phyloP scores from a whole-genome alignment of 2,888 invertebrate species.

The Nephrotoma appendiculata region DNA sequence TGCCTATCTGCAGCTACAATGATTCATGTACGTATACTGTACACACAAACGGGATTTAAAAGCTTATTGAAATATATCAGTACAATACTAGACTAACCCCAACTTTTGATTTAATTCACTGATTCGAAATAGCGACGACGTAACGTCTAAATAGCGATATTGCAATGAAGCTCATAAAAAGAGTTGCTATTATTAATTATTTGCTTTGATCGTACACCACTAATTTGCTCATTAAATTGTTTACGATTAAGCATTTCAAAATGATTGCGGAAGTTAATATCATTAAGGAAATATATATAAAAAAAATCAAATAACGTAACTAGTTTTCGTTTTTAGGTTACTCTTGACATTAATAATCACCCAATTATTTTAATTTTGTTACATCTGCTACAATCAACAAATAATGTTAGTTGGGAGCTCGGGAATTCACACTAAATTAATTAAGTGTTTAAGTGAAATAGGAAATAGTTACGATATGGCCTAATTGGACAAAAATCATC shows the following conservation, averaged over 20 bases:
- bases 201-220: background rate
- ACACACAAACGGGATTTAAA: background rate
- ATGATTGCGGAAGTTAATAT: background rate
- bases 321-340: background rate
- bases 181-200: background rate
- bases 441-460: no score
- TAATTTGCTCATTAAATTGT: background rate
- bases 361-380: background rate
- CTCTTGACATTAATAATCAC: background rate
- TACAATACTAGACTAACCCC: background rate
- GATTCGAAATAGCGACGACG: background rate
- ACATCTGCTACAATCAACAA: background rate
- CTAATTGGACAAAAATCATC: no score
- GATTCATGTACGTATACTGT: background rate
- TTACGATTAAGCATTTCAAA: background rate
- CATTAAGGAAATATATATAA: background rate
- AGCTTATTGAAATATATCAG: background rate
- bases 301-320: background rate
- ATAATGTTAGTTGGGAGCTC: background rate
- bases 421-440: background rate
- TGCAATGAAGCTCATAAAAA: no score
- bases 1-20: background rate
- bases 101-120: background rate
- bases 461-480: no score
- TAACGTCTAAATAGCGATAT: background rate